Base-by-base conservation (phyloP, 1,140 invertebrate species). In the Nymphalis io region DNA sequence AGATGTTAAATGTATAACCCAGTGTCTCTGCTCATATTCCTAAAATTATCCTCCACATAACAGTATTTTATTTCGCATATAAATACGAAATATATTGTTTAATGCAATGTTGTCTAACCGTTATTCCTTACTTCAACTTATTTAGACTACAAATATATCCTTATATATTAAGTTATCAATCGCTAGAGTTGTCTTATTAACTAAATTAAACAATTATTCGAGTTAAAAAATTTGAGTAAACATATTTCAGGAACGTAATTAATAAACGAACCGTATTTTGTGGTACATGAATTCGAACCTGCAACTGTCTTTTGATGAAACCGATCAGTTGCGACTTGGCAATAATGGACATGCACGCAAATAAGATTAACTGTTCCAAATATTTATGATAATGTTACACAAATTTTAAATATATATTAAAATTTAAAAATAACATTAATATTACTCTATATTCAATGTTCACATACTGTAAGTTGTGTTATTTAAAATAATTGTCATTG, bases 151-250 rank as follows among this genome's bases (percentile, higher is more conserved):
- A 57, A 20, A 13, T 53, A 62, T 21, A 27, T 55, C 27, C 27
- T 77, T 80, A 73, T 78, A 75, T 73, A 63, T 83, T 81, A 78
- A 69, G 74, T 84, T 86, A 57, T 78, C 71, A 70, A 85, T 82
- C 81, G 86, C 84, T 88, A 88, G 86, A 78, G 74, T 73, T 65
- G 53, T 63, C 66, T 69, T 73, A 65, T 71, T 63, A 64, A 66
- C 59, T 67, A 55, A 68, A 68, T 51, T 68, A 51, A n/a, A 60
- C 44, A 46, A 42, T 20, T 48, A 18, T 60, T 8, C 15, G 44
- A 44, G 6, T 58, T 23, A 60, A 48, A 11, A 27, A n/a, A 66
- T 40, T 21, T 53, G 58, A 13, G 18, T 40, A 33, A 33, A 8
- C 27, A 46, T 21, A 10, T 64, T 58, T 70, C 55, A 18, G 46